A percentile compares a stretch with the other conserved stretches of the same genome.
Conservation (phyloP, 2,888 invertebrate species). For the Lathronympha strigana region DNA sequence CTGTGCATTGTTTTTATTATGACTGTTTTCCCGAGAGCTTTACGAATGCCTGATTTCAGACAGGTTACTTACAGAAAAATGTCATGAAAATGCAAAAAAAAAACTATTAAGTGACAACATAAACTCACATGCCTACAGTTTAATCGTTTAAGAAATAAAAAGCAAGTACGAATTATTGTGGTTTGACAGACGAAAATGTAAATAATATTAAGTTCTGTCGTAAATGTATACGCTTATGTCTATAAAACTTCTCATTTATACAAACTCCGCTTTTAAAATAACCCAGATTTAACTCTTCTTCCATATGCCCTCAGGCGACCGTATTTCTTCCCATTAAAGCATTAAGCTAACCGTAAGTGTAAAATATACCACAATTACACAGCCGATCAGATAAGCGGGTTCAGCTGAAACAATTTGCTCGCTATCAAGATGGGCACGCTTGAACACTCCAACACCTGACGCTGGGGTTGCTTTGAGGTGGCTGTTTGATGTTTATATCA, state of each 20-base stretch:
- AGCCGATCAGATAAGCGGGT: conserved; percentile 74
- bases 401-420: conserved; percentile 77
- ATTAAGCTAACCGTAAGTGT: conserved; percentile 37
- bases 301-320: neutral
- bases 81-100: no score
- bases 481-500: conserved; percentile 38
- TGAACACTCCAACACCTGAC: conserved; percentile 47
- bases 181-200: no score
- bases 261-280: neutral
- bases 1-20: no score
- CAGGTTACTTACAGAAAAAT: no score
- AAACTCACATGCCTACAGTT: no score
- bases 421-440: conserved; percentile 70
- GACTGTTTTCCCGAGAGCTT: no score
- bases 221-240: no score
- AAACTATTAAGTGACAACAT: no score
- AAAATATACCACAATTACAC: conserved; percentile 41
- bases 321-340: conserved; percentile 14
- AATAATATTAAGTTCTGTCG: no score
- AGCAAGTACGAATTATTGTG: no score
- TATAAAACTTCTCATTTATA: neutral
- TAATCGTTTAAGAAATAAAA: no score
- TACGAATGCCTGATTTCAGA: no score
- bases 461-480: conserved; percentile 30
- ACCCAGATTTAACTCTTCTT: neutral